Base-by-base conservation (phyloP, 2,888 invertebrate species). In the Pseudococcus viburni region DNA sequence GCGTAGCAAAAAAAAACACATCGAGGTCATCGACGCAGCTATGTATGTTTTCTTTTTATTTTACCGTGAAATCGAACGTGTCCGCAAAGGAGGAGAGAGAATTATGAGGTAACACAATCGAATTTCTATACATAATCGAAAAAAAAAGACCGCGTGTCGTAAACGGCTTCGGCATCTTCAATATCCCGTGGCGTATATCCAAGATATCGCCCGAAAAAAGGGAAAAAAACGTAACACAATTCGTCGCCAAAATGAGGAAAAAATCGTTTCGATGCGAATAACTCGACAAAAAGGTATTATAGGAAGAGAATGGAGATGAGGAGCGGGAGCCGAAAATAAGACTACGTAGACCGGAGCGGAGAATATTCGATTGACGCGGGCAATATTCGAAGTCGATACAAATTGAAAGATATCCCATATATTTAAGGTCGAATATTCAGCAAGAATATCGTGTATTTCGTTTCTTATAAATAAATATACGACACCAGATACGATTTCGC, bases 21-120 rank as follows among this genome's bases (percentile, higher is more conserved):
- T 55, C 55, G 55, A 55, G 55, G 55, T 55, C 55, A 55, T 55
- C 55, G 55, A 55, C 55, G 55, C 15, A 55, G 55, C 55, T 55
- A 55, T 55, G 48, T 55, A 55, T 55, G 48, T 51, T 55, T 55
- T 55, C 55, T 55, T 55, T 55, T 55, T n/a, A 55, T 55, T 55
- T 55, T n/a, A 55, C n/a, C 55, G 55, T 55, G 55, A 55, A 55
- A 55, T 7, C 55, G 55, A 55, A 55, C 55, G 55, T 55, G 55
- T 55, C 55, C 55, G 55, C 17, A 55, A 55, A 55, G n/a, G 15
- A n/a, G 55, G n/a, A 55, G 12, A 55, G 55, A 55, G 55, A 55
- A 55, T 55, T 55, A 55, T 55, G 55, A 55, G 55, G 55, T 55
- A 55, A 55, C 55, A 55, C 55, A 55, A 55, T 55, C 55, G n/a